These are phyloP conservation scores for Oryzias dopingdopingensis DNA, from an alignment of 2,797 vertebrate species.

Conservation along the genomic window DNA sequence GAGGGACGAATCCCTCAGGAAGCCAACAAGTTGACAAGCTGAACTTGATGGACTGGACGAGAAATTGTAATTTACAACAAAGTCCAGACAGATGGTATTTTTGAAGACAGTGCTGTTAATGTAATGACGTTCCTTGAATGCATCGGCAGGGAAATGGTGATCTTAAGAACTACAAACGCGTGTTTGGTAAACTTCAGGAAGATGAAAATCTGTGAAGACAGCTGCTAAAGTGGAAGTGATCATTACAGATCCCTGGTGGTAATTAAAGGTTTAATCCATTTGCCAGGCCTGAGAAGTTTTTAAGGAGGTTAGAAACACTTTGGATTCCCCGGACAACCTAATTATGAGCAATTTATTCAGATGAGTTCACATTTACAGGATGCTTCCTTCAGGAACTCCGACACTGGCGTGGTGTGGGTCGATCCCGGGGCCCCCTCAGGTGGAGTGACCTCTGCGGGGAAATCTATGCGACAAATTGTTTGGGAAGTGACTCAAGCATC, in stretches of 20 bases:
- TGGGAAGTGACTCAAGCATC: too few species aligned
- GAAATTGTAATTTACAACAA: conserved; percentile 3
- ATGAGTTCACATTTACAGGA: conserved; percentile 58
- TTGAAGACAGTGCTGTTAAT: conserved; percentile 13
- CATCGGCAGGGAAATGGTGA: too few species aligned
- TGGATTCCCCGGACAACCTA: conserved; percentile 43
- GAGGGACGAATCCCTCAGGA: background rate
- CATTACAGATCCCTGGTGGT: conserved; percentile 19
- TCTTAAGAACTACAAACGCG: too few species aligned
- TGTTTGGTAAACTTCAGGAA: too few species aligned
- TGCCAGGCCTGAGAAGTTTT: conserved; percentile 25
- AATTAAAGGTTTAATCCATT: conserved; percentile 41
- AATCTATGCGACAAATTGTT: background rate
- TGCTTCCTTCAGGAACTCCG: too few species aligned
- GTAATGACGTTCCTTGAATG: too few species aligned
- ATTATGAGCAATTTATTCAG: conserved; percentile 52
- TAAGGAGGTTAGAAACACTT: conserved; percentile 34
- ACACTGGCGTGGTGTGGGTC: too few species aligned
- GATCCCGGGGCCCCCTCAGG: conserved; percentile 12
- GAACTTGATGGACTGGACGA: conserved; percentile 16
- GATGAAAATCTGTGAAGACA: conserved; percentile 18
- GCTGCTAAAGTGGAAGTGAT: conserved; percentile 37
- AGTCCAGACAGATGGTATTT: conserved; percentile 21
- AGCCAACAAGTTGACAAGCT: conserved; percentile 1
- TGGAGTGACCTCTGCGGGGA: conserved; percentile 5